phyloP scores from a whole-genome alignment of 1,140 invertebrate species.

The Trypoxylus dichotomus region DNA sequence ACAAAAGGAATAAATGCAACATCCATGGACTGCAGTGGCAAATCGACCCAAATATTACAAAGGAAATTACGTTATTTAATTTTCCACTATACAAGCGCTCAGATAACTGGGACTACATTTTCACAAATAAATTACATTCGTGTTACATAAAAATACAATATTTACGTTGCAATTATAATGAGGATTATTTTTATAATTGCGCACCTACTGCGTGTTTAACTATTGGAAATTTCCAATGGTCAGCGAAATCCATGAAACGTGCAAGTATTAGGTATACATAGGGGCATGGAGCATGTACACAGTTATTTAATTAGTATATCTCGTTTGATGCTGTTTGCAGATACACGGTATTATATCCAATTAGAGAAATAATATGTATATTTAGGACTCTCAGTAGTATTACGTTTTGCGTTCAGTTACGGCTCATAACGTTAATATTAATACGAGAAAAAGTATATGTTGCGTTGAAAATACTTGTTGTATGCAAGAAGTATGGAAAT shows the following conservation, averaged over 20 bases:
- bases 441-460: background rate
- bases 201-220: background rate
- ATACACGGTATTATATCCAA: background rate
- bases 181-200: background rate
- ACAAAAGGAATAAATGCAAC: too few relatives aligned
- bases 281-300: background rate
- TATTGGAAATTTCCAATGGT: background rate
- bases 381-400: background rate
- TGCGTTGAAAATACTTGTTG: background rate
- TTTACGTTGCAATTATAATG: background rate
- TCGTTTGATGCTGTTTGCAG: background rate
- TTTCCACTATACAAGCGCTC: too few relatives aligned
- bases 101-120: too few relatives aligned
- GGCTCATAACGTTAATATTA: background rate
- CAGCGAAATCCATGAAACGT: background rate
- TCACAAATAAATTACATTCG: too few relatives aligned
- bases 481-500: too few relatives aligned
- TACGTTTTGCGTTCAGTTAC: background rate
- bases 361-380: background rate
- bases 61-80: too few relatives aligned
- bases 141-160: background rate
- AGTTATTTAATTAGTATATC: background rate
- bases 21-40: too few relatives aligned
- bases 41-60: too few relatives aligned
- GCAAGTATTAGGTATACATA: background rate